phyloP scores from a whole-genome alignment of 2,113 vertebrate genomes.

The Lonchura striata region DNA sequence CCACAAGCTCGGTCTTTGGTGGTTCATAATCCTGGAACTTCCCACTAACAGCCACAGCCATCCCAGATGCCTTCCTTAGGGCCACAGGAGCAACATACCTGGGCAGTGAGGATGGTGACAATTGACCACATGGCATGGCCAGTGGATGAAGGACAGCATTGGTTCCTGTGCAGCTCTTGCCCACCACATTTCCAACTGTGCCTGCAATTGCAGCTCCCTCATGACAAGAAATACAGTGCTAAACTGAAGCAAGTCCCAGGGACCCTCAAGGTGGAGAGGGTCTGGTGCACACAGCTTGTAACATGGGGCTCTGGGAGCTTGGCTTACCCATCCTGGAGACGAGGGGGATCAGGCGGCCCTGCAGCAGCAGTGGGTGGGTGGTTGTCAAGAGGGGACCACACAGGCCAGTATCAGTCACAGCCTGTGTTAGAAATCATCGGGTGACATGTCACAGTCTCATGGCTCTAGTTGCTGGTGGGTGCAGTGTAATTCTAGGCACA shows the following conservation, averaged over 20 bases:
- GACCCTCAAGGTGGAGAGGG: not conserved
- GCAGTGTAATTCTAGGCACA: not conserved
- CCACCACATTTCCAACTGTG: not conserved
- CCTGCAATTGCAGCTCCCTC: not conserved
- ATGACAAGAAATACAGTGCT: not conserved
- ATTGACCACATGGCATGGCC: accelerated
- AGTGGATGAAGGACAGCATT: not conserved
- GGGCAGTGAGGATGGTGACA: not conserved
- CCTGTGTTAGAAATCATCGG: not conserved
- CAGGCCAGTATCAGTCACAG: not conserved
- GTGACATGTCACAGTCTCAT: not conserved
- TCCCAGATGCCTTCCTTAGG: not conserved
- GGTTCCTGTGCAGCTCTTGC: not conserved
- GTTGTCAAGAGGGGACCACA: not conserved
- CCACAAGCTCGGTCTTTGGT: not conserved
- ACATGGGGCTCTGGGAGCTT: not conserved
- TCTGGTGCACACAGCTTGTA: not conserved
- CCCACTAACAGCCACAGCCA: not conserved
- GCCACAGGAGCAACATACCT: not conserved
- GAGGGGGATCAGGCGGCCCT: not conserved
- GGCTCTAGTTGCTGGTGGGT: not conserved
- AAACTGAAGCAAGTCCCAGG: not conserved
- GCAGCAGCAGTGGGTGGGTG: not conserved
- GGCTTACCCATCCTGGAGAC: not conserved
- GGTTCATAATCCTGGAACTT: not conserved